Percentiles rank a stretch among this genome's conserved stretches.
These are phyloP conservation scores for Atta cephalotes DNA, from an alignment of 1,140 invertebrate genomes.

Conservation along the genomic window DNA sequence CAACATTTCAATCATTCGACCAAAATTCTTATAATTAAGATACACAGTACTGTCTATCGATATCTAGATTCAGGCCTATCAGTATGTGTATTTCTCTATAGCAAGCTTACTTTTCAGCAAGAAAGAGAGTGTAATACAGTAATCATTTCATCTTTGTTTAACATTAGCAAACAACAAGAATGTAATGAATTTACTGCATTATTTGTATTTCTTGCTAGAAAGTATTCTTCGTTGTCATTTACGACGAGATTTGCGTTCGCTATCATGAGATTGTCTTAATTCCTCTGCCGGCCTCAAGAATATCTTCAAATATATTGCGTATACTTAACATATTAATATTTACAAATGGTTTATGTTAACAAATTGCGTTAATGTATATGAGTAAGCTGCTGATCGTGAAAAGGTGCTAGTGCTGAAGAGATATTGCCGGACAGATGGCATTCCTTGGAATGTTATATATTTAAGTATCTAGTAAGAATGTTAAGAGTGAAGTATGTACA, in stretches of 20 bases:
- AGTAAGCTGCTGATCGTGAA: conserved; percentile 48
- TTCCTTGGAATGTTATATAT: conserved; percentile 83
- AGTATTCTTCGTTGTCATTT: not conserved
- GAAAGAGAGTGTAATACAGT: too few species aligned
- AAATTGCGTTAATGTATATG: conserved; percentile 52
- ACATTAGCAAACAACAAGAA: too few species aligned
- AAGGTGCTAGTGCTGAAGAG: conserved; percentile 71
- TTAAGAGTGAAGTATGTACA: conserved; percentile 79
- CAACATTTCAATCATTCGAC: conserved; percentile 1
- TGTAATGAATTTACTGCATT: too few species aligned
- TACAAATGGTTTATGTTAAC: conserved; percentile 33
- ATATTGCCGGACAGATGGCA: conserved; percentile 80
- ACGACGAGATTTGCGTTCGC: conserved; percentile 24
- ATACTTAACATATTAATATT: conserved; percentile 56
- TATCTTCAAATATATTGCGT: conserved; percentile 38
- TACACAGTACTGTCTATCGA: conserved; percentile 23
- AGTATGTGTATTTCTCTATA: not conserved
- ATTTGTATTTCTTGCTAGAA: too few species aligned
- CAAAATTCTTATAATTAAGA: conserved; percentile 52
- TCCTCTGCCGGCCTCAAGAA: conserved; percentile 15
- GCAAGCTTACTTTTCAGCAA: not conserved
- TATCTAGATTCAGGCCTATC: conserved; percentile 21
- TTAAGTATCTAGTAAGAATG: conserved; percentile 80
- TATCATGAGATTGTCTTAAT: conserved; percentile 40
- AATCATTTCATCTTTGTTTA: too few species aligned